These are phyloP conservation scores for Torymus texanus DNA, from an alignment of 2,888 invertebrate species.

Conservation along the genomic window DNA sequence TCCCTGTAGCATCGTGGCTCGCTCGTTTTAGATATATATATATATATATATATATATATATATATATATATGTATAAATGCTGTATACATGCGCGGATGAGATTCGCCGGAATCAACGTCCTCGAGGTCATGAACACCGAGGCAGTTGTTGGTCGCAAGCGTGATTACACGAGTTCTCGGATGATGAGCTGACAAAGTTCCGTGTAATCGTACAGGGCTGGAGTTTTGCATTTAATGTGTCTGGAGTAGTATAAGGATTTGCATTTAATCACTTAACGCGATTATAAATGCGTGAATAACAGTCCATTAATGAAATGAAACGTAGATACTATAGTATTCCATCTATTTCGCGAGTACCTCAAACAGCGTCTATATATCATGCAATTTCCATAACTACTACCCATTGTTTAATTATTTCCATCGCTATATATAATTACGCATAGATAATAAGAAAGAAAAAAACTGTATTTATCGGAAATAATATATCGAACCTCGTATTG, in stretches of 20 bases:
- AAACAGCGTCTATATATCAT: too few relatives aligned
- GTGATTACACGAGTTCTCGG: not conserved
- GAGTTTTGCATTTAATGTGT: too few relatives aligned
- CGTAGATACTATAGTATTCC: too few relatives aligned
- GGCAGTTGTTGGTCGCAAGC: not conserved
- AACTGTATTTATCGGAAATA: not conserved
- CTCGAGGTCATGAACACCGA: conserved; percentile 23
- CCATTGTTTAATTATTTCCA: too few relatives aligned
- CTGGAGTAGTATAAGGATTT: too few relatives aligned
- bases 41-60: not conserved
- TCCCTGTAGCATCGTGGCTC: not conserved
- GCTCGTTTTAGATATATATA: not conserved
- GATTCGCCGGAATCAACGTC: conserved; percentile 30
- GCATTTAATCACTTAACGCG: too few relatives aligned
- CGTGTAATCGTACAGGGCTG: too few relatives aligned
- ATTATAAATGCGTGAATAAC: too few relatives aligned
- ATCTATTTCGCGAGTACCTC: too few relatives aligned
- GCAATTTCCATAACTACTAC: too few relatives aligned
- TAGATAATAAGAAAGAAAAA: not conserved
- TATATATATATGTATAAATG: not conserved
- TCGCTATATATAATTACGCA: not conserved
- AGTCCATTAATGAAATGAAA: too few relatives aligned
- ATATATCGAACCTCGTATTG: not conserved
- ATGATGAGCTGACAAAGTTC: conserved; percentile 24
- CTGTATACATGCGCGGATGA: too few relatives aligned